These are phyloP conservation scores for Caranx ignobilis DNA, from an alignment of 2,113 vertebrate species.

Conservation along the genomic window DNA sequence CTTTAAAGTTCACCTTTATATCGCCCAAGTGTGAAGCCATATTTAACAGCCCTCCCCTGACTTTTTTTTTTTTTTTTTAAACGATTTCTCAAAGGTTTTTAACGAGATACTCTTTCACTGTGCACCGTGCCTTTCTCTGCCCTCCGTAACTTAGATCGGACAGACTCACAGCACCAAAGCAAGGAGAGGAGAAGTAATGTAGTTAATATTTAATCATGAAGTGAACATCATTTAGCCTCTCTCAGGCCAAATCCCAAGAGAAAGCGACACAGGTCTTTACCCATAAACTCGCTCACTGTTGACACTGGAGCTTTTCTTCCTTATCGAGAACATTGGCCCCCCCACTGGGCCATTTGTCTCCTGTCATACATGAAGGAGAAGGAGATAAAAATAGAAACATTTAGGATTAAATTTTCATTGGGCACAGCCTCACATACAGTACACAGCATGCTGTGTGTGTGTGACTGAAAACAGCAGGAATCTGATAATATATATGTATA, in stretches of 20 bases:
- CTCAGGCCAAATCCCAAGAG: slow-evolving; percentile 29
- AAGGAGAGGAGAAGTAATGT: slow-evolving; percentile 51
- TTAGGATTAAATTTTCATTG: slow-evolving; percentile 48
- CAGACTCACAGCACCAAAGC: slow-evolving; percentile 22
- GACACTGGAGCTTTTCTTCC: slow-evolving; percentile 45
- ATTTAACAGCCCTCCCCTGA: not conserved
- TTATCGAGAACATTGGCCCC: slow-evolving; percentile 21
- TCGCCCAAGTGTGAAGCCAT: not conserved
- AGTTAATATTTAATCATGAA: slow-evolving; percentile 71
- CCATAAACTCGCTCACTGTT: slow-evolving; percentile 24
- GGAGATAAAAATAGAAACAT: slow-evolving; percentile 55
- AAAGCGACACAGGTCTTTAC: slow-evolving; percentile 13
- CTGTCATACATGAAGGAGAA: slow-evolving; percentile 8
- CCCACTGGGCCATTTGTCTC: slow-evolving; percentile 35
- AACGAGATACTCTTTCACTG: not conserved
- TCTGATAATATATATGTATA: not conserved
- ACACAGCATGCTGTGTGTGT: not conserved
- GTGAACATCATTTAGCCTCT: slow-evolving; percentile 57
- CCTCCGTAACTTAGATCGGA: not conserved
- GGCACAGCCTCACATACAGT: slow-evolving; percentile 2
- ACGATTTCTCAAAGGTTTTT: not conserved
- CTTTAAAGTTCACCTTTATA: not conserved
- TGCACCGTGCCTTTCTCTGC: slow-evolving; percentile 32
- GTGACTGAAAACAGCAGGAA: not conserved
- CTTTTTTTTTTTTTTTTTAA: slow-evolving; percentile 3